Conservation (phyloP, 2,888 invertebrate species). For the Nomada fabriciana region DNA sequence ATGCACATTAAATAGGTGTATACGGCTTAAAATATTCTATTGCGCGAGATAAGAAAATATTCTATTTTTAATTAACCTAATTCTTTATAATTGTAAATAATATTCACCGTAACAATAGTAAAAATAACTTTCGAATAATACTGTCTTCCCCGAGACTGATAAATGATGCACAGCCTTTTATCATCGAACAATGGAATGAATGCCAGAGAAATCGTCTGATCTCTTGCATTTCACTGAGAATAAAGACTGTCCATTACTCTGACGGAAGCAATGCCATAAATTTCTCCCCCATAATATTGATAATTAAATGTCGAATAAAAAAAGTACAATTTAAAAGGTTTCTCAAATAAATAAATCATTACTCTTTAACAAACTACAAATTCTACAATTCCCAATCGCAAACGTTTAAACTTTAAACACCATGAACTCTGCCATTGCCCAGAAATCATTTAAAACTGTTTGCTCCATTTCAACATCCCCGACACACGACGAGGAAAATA, state of each 20-base stretch:
- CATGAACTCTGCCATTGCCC: too few species aligned
- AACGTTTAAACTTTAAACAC: background rate
- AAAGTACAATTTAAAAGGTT: background rate
- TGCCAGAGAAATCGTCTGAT: background rate
- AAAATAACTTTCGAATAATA: constrained; percentile 31
- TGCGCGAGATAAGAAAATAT: too few species aligned
- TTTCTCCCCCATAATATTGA: background rate
- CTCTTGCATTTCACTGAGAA: background rate
- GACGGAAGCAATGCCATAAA: background rate
- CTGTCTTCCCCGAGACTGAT: constrained; percentile 25
- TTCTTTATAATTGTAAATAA: too few species aligned
- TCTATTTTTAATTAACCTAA: too few species aligned
- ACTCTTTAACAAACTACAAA: background rate
- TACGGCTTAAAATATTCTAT: too few species aligned
- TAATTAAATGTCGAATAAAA: background rate
- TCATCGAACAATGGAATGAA: constrained; percentile 17
- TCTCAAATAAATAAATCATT: background rate
- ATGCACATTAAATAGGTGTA: constrained; percentile 5
- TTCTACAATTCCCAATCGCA: background rate
- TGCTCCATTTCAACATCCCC: background rate
- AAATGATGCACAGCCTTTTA: constrained; percentile 36
- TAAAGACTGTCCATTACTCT: background rate
- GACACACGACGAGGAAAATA: background rate
- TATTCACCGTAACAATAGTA: too few species aligned
- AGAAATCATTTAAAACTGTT: too few species aligned